Base-by-base conservation (phyloP, 2,797 vertebrate species). In the Anas georgica region DNA sequence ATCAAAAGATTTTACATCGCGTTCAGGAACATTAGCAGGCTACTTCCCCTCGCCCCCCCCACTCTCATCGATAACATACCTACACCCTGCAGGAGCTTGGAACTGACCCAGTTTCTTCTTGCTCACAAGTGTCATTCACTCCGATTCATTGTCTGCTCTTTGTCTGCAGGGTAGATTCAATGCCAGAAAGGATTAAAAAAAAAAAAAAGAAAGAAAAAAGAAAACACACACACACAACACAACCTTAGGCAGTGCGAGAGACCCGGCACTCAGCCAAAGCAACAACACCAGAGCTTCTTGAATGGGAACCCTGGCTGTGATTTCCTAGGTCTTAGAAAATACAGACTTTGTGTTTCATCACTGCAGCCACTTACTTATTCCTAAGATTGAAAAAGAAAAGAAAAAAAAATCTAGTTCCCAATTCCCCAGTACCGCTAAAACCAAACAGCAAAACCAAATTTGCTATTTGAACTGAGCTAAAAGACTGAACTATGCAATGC, bases 21-120 rank as follows among this genome's bases (percentile, higher is more conserved):
- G 4, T 11, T 15, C 62, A 82, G 55, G n/a, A 78, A 86, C 1
- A 1, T 63, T 0, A 68, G 66, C 70, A 50, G 43, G 2, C 54
- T 64, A 62, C 75, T 77, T 64, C 28, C 60, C 58, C 43, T 79
- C 86, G 58, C 15, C 25, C 64, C 29, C 22, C 79, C 62, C 28
- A 14, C 28, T 20, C 18, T 23, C 35, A 54, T 43, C 31, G 9
- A 35, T 78, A 63, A n/a, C 73, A 60, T 50, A 94, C 54, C 48
- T 77, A 88, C 45, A 33, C 67, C 29, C 88, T 11, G 60, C 81
- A 60, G 0, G 0, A 90, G 94, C 80, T 39, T 88, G 90, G 91
- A 91, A 83, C 45, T 88, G 91, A 90, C 84, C 92, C 92, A 96
- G 31, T 85, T 95, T 88, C 76, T 39, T 76, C 86, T 63, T 88